Percentiles rank a stretch among this genome's conserved stretches.
These are phyloP conservation scores for Tor tambroides DNA, from an alignment of 2,113 vertebrate species.

Conservation along the genomic window DNA sequence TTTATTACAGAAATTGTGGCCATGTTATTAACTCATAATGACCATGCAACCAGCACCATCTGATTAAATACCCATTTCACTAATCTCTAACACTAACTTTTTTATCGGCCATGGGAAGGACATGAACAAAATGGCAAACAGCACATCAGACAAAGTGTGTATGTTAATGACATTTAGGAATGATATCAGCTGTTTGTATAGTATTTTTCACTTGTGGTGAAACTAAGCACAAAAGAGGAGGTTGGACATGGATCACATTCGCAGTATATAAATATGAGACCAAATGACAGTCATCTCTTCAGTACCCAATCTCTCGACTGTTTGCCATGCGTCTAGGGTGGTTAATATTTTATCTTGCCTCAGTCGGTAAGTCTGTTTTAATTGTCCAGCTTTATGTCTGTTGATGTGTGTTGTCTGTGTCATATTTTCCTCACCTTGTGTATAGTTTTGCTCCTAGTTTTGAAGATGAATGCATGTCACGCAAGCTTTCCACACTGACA, in stretches of 20 bases:
- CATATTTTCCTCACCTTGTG: neutral
- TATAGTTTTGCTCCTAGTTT: neutral
- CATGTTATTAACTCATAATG: neutral
- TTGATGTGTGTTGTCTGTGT: neutral
- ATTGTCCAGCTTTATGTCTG: neutral
- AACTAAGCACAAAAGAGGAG: neutral
- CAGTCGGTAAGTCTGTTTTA: slow-evolving; percentile 28
- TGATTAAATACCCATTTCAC: neutral
- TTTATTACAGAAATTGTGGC: neutral
- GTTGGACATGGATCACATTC: neutral
- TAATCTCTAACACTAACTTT: neutral
- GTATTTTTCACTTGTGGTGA: neutral
- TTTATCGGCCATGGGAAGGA: neutral
- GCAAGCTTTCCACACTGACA: neutral
- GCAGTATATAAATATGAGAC: neutral
- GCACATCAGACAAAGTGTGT: neutral
- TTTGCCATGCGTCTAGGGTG: neutral
- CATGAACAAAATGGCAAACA: neutral
- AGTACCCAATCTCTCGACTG: no score
- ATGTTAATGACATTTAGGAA: neutral
- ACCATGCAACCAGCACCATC: neutral
- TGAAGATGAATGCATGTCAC: no score
- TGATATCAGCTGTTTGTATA: neutral
- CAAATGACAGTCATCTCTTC: neutral
- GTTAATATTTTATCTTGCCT: neutral